Evolutionary conservation across 2,888 invertebrate genomes (phyloP).

Genomic region (Zelleria hepariella): DNA sequence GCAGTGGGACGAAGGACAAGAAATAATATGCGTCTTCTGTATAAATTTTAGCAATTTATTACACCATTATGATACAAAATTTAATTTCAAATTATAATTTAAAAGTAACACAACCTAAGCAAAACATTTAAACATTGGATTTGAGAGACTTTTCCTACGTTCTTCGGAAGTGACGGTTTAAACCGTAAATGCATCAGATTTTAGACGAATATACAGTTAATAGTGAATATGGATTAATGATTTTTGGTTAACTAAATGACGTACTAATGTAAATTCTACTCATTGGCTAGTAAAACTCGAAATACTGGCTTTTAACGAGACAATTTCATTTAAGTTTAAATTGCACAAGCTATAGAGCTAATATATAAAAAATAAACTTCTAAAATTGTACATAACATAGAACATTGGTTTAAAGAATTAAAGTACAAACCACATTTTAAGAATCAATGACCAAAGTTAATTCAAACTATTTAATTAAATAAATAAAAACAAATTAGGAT

Average conservation of each 20-base stretch:
- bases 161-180: neutral
- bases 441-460: neutral
- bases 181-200: slow-evolving; percentile 52
- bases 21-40: slow-evolving; percentile 10
- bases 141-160: slow-evolving; percentile 30
- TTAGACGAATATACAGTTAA: slow-evolving; percentile 5
- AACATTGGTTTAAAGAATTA: slow-evolving; percentile 22
- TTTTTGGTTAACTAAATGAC: neutral
- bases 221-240: slow-evolving; percentile 14
- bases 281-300: slow-evolving; percentile 43
- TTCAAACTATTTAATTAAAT: neutral
- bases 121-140: slow-evolving; percentile 65
- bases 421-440: slow-evolving; percentile 21
- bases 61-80: slow-evolving; percentile 70
- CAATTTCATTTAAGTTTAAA: slow-evolving; percentile 14
- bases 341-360: slow-evolving; percentile 23
- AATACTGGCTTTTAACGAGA: neutral
- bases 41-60: slow-evolving; percentile 63
- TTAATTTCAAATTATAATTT: slow-evolving; percentile 68
- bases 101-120: slow-evolving; percentile 72
- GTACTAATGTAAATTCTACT: slow-evolving; percentile 26
- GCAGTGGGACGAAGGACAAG: too few species aligned
- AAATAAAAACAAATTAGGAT: neutral
- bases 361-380: slow-evolving; percentile 54
- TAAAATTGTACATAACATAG: slow-evolving; percentile 46